A percentile compares a stretch with the other conserved stretches of the same genome.
Conservation (phyloP, 53 echinoderm and acorn worm genomes). For the Paelopatides confundens region DNA sequence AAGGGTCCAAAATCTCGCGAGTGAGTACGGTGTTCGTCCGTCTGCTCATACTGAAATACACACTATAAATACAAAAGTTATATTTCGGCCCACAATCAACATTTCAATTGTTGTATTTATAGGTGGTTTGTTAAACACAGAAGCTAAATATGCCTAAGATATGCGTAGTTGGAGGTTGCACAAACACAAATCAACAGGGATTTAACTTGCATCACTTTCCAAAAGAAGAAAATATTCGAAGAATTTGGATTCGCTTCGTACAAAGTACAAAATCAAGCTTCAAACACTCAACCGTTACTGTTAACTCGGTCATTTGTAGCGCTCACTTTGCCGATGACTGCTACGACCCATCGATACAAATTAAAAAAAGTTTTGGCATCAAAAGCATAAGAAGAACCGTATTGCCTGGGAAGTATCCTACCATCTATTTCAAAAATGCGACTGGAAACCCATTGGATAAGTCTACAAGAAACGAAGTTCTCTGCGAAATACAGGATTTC, state of each 20-base stretch:
- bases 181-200: background rate
- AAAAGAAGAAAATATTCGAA: background rate
- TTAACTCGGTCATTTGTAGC: background rate
- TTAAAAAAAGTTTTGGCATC: background rate
- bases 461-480: too few relatives aligned
- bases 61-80: too few relatives aligned
- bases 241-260: background rate
- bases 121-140: background rate
- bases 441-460: too few relatives aligned
- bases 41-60: too few relatives aligned
- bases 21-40: too few relatives aligned
- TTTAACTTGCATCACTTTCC: background rate
- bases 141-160: background rate
- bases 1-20: too few relatives aligned
- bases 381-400: background rate
- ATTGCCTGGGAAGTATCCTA: constrained; percentile 25
- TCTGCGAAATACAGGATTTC: too few relatives aligned
- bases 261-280: background rate
- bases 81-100: too few relatives aligned
- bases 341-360: background rate
- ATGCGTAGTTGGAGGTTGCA: constrained; percentile 33
- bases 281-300: background rate
- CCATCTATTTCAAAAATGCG: background rate
- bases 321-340: background rate
- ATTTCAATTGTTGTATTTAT: too few relatives aligned